Percentiles rank a stretch among this genome's conserved stretches.
phyloP scores from a whole-genome alignment of 2,797 vertebrate species.

The Manis pentadactyla region DNA sequence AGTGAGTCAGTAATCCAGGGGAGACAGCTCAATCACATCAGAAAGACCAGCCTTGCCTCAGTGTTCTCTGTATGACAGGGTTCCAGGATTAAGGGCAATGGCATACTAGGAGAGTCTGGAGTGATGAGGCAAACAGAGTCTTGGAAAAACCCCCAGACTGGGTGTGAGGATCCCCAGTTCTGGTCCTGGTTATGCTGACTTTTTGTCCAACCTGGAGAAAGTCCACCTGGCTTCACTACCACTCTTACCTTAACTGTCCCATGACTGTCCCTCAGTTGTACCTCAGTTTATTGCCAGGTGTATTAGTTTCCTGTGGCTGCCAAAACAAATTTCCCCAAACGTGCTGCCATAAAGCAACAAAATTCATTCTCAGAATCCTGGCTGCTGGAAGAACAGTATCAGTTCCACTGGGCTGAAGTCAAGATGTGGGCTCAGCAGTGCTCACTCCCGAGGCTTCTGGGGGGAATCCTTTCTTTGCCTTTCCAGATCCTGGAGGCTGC shows the following conservation, averaged over 20 bases:
- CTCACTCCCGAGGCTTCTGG: fast-evolving
- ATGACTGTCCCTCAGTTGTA: not conserved
- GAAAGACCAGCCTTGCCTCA: not conserved
- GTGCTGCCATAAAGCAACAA: too few species aligned
- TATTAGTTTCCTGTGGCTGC: not conserved
- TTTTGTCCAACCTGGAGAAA: not conserved
- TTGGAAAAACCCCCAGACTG: not conserved
- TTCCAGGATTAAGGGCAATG: not conserved
- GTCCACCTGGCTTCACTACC: not conserved
- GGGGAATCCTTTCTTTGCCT: too few species aligned
- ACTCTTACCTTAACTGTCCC: not conserved
- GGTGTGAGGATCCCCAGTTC: not conserved
- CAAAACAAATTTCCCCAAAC: not conserved
- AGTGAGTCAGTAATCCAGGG: not conserved
- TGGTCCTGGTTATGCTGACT: not conserved
- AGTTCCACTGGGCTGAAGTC: not conserved
- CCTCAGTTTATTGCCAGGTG: not conserved
- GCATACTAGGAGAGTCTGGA: fast-evolving
- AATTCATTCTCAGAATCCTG: not conserved
- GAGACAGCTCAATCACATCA: not conserved
- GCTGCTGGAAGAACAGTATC: not conserved
- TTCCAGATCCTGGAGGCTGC: not conserved
- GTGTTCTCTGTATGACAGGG: fast-evolving
- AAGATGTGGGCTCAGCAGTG: fast-evolving
- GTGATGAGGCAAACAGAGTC: not conserved